Evolutionary conservation across 2,113 vertebrate genomes (phyloP).

Genomic region (Eidolon helvum): DNA sequence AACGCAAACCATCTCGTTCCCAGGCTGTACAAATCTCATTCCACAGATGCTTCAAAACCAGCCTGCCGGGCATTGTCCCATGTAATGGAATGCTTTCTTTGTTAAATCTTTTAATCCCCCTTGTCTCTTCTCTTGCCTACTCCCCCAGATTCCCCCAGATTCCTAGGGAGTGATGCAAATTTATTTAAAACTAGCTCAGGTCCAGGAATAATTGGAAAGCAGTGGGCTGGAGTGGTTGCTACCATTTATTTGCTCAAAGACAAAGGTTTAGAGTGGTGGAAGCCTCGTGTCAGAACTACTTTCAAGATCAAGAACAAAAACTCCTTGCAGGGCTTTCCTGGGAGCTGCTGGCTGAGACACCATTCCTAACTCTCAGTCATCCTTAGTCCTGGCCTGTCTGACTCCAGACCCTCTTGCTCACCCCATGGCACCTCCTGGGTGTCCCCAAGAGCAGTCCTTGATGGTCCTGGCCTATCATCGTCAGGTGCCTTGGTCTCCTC

Average conservation of each 20-base stretch:
- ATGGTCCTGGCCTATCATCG: background rate
- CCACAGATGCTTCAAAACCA: background rate
- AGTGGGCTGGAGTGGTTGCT: background rate
- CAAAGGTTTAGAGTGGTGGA: background rate
- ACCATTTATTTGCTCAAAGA: background rate
- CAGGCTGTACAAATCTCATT: background rate
- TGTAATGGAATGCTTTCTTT: constrained; percentile 34
- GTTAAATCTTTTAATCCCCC: background rate
- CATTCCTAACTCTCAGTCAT: background rate
- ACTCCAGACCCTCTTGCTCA: background rate
- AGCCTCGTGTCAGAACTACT: background rate
- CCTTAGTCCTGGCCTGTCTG: background rate
- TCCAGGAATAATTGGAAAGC: background rate
- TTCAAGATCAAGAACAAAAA: background rate
- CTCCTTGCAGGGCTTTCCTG: background rate
- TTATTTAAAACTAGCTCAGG: background rate
- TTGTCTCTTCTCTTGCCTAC: background rate
- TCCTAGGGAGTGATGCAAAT: background rate
- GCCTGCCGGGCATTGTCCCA: background rate
- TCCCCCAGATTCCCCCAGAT: constrained; percentile 8
- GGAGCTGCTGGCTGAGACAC: background rate
- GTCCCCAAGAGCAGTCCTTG: background rate
- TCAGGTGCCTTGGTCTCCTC: background rate
- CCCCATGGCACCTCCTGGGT: too few species aligned
- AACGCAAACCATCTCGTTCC: background rate